Percentiles rank a stretch among this genome's conserved stretches.
phyloP scores from a whole-genome alignment of 2,888 invertebrate species.

The Sabellastarte sp. region DNA sequence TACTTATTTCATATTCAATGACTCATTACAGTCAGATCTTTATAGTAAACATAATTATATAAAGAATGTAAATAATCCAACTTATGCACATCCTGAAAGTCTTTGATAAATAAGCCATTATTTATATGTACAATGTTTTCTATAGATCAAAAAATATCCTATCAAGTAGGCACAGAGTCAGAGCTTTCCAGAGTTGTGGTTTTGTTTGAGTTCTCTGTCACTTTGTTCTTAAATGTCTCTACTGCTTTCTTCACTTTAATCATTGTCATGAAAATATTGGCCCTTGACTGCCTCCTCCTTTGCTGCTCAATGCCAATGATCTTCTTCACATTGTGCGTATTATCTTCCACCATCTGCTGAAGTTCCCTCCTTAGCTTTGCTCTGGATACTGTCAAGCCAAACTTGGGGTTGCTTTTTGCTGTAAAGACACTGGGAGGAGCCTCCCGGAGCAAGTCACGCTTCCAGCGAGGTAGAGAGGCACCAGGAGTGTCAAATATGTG shows the following conservation, averaged over 20 bases:
- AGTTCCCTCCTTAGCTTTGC: slow-evolving; percentile 11
- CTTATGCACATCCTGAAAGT: too few species aligned
- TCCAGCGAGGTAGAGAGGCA: slow-evolving; percentile 12
- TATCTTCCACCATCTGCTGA: slow-evolving; percentile 10
- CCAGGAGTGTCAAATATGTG: too few species aligned
- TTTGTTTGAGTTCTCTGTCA: too few species aligned
- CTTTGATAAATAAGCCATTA: too few species aligned
- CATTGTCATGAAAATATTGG: slow-evolving; percentile 10
- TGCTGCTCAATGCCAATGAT: slow-evolving; percentile 9
- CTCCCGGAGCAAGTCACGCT: slow-evolving; percentile 16
- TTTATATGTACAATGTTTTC: too few species aligned
- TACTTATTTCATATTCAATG: too few species aligned
- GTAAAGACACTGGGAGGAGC: slow-evolving; percentile 15
- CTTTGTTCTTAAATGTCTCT: not conserved
- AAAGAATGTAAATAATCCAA: too few species aligned
- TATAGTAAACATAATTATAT: too few species aligned
- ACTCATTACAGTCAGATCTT: too few species aligned
- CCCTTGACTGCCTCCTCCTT: slow-evolving; percentile 2
- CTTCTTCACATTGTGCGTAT: slow-evolving; percentile 6
- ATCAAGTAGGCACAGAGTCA: too few species aligned
- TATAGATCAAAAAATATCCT: too few species aligned
- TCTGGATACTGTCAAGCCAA: slow-evolving; percentile 14
- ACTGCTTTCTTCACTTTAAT: not conserved
- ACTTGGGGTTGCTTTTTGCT: not conserved
- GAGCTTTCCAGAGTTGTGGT: too few species aligned